Conservation (phyloP, 1,140 invertebrate species). For the Cyclargus thomasi region DNA sequence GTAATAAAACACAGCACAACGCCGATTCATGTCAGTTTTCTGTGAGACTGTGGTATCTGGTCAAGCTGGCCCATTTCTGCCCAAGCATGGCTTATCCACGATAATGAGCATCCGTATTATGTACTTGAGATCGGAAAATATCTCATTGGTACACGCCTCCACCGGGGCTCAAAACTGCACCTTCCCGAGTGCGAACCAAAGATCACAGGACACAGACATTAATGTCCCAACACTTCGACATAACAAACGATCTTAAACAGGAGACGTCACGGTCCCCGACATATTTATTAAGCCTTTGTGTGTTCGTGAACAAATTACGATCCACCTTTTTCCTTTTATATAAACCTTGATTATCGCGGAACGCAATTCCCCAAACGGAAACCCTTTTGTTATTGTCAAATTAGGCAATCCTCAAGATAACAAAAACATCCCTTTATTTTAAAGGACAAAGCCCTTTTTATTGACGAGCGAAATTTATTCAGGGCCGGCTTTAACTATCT, state of each 20-base stretch:
- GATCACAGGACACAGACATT: too few relatives aligned
- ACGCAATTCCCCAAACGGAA: slow-evolving; percentile 60
- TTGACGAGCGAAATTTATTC: slow-evolving; percentile 67
- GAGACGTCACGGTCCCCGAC: slow-evolving; percentile 29
- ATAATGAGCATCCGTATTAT: too few relatives aligned
- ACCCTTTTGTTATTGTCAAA: slow-evolving; percentile 74
- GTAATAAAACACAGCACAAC: too few relatives aligned
- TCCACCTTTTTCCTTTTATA: slow-evolving; percentile 42
- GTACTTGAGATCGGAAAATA: too few relatives aligned
- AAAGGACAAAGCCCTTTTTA: slow-evolving; percentile 65
- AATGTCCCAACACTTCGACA: background rate
- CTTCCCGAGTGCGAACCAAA: too few relatives aligned
- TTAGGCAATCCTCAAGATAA: slow-evolving; percentile 75
- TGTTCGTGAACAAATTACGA: slow-evolving; percentile 41
- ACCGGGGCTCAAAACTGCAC: too few relatives aligned
- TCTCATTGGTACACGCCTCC: too few relatives aligned
- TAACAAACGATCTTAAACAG: slow-evolving; percentile 22
- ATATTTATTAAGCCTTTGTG: slow-evolving; percentile 49
- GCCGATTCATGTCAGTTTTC: too few relatives aligned
- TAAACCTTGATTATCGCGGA: slow-evolving; percentile 60
- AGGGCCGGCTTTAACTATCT: slow-evolving; percentile 70
- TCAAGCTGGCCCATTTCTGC: too few relatives aligned
- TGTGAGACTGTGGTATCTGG: too few relatives aligned
- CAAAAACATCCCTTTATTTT: slow-evolving; percentile 72
- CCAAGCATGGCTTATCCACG: too few relatives aligned